Conservation (phyloP, 2,797 vertebrate genomes). For the Crenuchus spilurus region DNA sequence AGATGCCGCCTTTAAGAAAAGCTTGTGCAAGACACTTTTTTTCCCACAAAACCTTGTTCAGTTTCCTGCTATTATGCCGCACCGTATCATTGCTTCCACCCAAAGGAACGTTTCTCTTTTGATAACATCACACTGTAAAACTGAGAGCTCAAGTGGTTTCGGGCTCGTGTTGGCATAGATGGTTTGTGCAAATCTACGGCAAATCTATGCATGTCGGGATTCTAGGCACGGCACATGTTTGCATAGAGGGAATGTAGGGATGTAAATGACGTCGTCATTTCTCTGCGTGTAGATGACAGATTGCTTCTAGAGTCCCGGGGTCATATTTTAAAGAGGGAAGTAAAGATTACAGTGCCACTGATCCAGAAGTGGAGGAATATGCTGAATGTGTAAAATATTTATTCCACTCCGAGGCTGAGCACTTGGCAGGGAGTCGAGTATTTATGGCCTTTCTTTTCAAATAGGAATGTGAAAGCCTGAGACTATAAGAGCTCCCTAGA, state of each 20-base stretch:
- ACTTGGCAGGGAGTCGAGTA: conserved; percentile 37
- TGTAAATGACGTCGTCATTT: conserved; percentile 53
- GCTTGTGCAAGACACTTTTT: conserved; percentile 7
- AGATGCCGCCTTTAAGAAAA: conserved; percentile 17
- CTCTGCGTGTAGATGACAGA: conserved; percentile 45
- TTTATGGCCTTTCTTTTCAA: conserved; percentile 45
- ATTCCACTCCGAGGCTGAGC: conserved; percentile 24
- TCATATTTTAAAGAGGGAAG: conserved; percentile 49
- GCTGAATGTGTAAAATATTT: conserved; percentile 47
- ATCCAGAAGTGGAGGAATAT: conserved; percentile 41
- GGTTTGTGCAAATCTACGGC: conserved; percentile 44
- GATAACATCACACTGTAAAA: conserved; percentile 22
- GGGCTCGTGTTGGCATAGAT: conserved; percentile 25
- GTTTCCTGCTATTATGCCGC: conserved; percentile 1
- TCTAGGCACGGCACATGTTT: conserved; percentile 41
- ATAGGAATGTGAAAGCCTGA: conserved; percentile 38
- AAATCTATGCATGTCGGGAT: conserved; percentile 43
- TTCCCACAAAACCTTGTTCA: conserved; percentile 1
- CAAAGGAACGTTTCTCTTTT: conserved; percentile 25
- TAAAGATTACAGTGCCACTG: conserved; percentile 47
- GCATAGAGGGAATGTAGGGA: conserved; percentile 41
- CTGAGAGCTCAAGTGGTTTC: conserved; percentile 28
- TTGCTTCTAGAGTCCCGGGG: conserved; percentile 43
- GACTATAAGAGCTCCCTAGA: conserved; percentile 33
- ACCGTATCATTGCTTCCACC: conserved; percentile 5